Base-by-base conservation (phyloP, 2,888 invertebrate species). In the Tridacna gigas region DNA sequence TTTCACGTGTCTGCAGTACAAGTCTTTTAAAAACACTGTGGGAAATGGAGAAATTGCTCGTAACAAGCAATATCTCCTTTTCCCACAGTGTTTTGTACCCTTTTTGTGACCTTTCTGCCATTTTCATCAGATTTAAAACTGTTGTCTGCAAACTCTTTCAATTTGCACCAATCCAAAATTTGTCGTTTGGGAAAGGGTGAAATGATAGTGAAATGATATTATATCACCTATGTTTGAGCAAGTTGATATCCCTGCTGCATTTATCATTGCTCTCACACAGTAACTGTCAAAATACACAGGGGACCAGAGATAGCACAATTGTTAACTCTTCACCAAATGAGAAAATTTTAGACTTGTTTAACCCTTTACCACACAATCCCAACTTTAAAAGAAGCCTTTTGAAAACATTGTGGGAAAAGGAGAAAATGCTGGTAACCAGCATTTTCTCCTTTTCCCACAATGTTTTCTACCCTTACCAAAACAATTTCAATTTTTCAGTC, bases 11-110 rank as follows among this genome's bases (percentile, higher is more conserved):
- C n/a, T n/a, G n/a, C n/a, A n/a, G n/a, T n/a, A n/a, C n/a, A n/a
- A n/a, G n/a, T n/a, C n/a, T n/a, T n/a, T n/a, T n/a, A n/a, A 63
- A 22, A 15, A 63, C n/a, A 15, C n/a, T 15, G 63, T 63, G 63
- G 63, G 13, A 63, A 63, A 63, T n/a, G 63, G 63, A 22, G 63
- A 63, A 63, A 63, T 63, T 15, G 63, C 63, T 63, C 63, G n/a
- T 63, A 15, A n/a, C 11, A n/a, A 63, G 63, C n/a, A 63, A 63
- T 63, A 15, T 63, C 63, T 63, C 63, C n/a, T 15, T 15, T 63
- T 63, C 9, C 63, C 9, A 63, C 63, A 63, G n/a, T n/a, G 63
- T 63, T 63, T 63, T n/a, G 13, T 11, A n/a, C n/a, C n/a, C n/a
- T n/a, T n/a, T n/a, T n/a, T n/a, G n/a, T n/a, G n/a, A n/a, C n/a